Percentiles rank a stretch among this genome's conserved stretches.
Conservation (phyloP, 2,797 vertebrate species). For the Channa striata region DNA sequence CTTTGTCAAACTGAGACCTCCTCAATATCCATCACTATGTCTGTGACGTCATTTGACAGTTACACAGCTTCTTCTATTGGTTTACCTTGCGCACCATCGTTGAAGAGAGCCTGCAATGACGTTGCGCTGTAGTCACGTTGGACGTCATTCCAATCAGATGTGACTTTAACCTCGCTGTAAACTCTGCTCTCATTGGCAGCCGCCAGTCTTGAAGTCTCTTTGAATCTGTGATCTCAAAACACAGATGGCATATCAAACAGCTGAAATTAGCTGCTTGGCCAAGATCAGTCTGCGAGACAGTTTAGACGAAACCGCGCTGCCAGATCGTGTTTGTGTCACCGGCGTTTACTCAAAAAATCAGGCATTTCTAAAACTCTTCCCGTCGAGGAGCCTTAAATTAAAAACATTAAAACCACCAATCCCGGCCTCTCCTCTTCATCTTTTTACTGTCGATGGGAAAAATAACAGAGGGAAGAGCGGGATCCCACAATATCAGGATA, state of each 20-base stretch:
- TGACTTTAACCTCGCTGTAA: slow-evolving; percentile 29
- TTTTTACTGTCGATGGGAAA: slow-evolving; percentile 22
- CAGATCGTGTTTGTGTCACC: slow-evolving; percentile 2
- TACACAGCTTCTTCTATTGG: too few species aligned
- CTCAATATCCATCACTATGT: too few species aligned
- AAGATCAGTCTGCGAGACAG: slow-evolving; percentile 3
- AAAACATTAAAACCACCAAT: background rate
- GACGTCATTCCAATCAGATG: too few species aligned
- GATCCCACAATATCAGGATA: slow-evolving; percentile 36
- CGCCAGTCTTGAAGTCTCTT: slow-evolving; percentile 14
- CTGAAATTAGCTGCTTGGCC: slow-evolving; percentile 21
- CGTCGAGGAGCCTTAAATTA: background rate
- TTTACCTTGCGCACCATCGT: too few species aligned
- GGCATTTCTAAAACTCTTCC: background rate
- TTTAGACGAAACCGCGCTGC: background rate
- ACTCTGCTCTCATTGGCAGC: slow-evolving; percentile 37
- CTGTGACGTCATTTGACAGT: too few species aligned
- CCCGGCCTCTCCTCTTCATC: background rate
- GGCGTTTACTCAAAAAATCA: background rate
- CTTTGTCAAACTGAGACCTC: too few species aligned
- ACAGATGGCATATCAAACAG: slow-evolving; percentile 55
- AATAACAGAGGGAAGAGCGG: slow-evolving; percentile 38
- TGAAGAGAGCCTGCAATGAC: too few species aligned
- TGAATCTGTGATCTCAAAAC: slow-evolving; percentile 21
- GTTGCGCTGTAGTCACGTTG: too few species aligned